Base-by-base conservation (phyloP, 2,797 vertebrate genomes). In the Cynopterus sphinx region DNA sequence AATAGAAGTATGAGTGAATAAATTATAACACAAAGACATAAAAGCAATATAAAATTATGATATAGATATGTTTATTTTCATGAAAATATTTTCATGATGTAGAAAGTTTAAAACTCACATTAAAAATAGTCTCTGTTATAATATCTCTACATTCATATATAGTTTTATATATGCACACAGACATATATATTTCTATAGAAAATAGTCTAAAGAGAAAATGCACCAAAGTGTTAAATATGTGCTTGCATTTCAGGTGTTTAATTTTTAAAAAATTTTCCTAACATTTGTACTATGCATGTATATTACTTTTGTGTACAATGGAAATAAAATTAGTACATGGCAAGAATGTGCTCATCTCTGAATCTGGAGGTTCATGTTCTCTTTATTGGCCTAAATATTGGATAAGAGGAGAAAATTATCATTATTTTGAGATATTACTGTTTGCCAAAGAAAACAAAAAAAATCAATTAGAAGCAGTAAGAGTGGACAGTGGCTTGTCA, bases 381-480 rank as follows among this genome's bases (percentile, higher is more conserved):
- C n/a, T 33, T 83, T 59, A 2, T 68, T 51, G 19, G 43, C 73
- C 39, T 87, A 51, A 79, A 24, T 55, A n/a, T 6, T 85, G 79
- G 26, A 85, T 9, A 88, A 51, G 7, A 85, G 46, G 49, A 94
- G 10, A 77, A 74, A 91, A 78, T 67, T 73, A 49, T 75, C 31
- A 16, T 77, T 84, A 46, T 74, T 78, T 85, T 13, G 71, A 85
- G 33, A 55, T 82, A 28, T 11, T 81, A 88, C 17, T 86, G 17
- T 65, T 87, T 85, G 51, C 41, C 43, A 67, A 83, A 92, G 82
- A 86, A 96, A 96, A 85, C 12, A 92, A 82, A 90, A 77, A 46
- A 53, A 73, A 75, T 75, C 46, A 63, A 65, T 67, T 53, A 43
- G 59, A 83, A 93, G 65, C 15, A 87, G 26, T 19, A 31, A 51